Conservation (phyloP, 2,888 invertebrate genomes). For the Aquatica leii region DNA sequence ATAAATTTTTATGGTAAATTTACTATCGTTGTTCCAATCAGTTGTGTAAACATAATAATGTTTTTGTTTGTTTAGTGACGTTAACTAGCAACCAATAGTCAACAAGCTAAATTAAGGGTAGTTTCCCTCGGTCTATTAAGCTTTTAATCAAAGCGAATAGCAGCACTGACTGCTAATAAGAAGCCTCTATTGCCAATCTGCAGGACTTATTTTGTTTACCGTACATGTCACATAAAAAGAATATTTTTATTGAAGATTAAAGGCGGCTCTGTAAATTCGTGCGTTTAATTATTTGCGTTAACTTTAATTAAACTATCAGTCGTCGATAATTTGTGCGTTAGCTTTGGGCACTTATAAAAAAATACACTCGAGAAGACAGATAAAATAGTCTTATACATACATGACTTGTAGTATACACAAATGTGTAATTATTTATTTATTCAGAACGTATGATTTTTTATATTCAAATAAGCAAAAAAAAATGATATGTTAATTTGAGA, state of each 20-base stretch:
- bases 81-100: conserved; percentile 46
- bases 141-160: conserved; percentile 52
- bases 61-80: conserved; percentile 26
- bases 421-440: no score
- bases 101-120: conserved; percentile 43
- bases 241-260: conserved; percentile 19
- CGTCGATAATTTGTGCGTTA: no score
- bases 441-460: no score
- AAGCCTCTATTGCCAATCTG: conserved; percentile 53
- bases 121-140: conserved; percentile 36
- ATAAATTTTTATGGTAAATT: conserved; percentile 10
- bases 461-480: no score
- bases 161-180: conserved; percentile 52
- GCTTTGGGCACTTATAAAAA: no score
- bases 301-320: no score
- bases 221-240: conserved; percentile 49
- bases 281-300: no score
- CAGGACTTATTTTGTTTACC: conserved; percentile 55
- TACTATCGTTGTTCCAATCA: conserved; percentile 44
- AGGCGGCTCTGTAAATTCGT: no score
- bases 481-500: no score
- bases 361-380: no score
- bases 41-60: conserved; percentile 49
- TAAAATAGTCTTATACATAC: no score
- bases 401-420: no score